Percentiles rank a stretch among this genome's conserved stretches.
These are phyloP conservation scores for Danio rerio DNA, from an alignment of 2,113 vertebrate genomes.

Conservation along the genomic window DNA sequence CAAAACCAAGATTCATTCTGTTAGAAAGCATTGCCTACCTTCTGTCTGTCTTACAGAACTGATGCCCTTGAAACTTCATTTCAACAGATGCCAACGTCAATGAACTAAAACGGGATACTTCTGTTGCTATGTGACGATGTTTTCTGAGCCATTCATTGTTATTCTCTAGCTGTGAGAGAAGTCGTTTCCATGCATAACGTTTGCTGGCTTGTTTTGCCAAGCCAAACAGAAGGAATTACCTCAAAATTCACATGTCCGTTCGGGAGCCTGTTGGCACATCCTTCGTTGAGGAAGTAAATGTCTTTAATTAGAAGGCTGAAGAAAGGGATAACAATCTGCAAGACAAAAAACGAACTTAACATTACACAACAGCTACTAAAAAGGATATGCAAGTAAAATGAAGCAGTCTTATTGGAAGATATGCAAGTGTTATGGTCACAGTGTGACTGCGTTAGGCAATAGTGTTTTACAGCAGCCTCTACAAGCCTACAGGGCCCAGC, in stretches of 20 bases:
- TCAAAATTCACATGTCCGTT: constrained; percentile 94
- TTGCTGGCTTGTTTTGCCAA: background rate
- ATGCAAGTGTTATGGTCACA: background rate
- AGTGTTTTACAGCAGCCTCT: constrained; percentile 6
- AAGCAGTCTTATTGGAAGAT: background rate
- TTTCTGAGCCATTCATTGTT: constrained; percentile 27
- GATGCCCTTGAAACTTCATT: constrained; percentile 57
- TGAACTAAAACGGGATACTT: constrained; percentile 9
- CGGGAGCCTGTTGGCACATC: constrained; percentile 86
- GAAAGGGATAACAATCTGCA: constrained; percentile 95
- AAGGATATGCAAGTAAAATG: background rate
- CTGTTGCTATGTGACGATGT: constrained; percentile 15
- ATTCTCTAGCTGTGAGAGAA: background rate
- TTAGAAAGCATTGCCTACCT: background rate
- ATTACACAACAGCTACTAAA: background rate
- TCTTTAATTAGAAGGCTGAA: constrained; percentile 97
- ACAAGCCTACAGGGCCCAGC: background rate
- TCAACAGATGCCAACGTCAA: constrained; percentile 46
- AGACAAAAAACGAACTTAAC: constrained; percentile 34
- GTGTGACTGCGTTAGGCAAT: background rate
- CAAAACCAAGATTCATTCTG: constrained; percentile 33
- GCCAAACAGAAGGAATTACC: constrained; percentile 70
- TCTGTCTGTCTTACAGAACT: background rate
- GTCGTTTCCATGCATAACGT: constrained; percentile 22
- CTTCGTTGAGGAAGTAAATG: constrained; percentile 95